Percentiles rank a stretch among this genome's conserved stretches.
These are phyloP conservation scores for Salvelinus alpinus DNA, from an alignment of 2,113 vertebrate species.

Conservation along the genomic window DNA sequence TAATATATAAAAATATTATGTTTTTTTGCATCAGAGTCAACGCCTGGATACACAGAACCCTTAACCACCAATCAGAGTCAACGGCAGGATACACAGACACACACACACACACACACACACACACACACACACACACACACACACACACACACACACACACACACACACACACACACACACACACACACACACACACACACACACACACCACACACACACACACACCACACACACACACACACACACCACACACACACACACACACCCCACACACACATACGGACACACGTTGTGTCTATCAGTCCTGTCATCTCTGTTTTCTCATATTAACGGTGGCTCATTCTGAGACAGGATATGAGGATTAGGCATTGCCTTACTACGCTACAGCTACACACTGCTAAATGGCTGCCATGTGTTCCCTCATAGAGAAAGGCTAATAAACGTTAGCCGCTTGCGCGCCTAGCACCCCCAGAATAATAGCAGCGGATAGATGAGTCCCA, in stretches of 20 bases:
- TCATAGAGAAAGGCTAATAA: constrained; percentile 68
- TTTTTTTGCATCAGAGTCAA: constrained; percentile 41
- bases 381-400: constrained; percentile 70
- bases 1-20: too few species aligned
- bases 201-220: too few species aligned
- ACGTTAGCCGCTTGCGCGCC: constrained; percentile 58
- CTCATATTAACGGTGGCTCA: constrained; percentile 73
- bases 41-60: constrained; percentile 17
- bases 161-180: neutral
- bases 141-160: constrained; percentile 2
- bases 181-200: too few species aligned
- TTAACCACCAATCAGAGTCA: constrained; percentile 28
- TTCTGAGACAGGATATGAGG: constrained; percentile 74
- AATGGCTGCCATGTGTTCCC: constrained; percentile 76
- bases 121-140: too few species aligned
- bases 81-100: constrained; percentile 51
- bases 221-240: too few species aligned
- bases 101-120: too few species aligned
- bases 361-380: constrained; percentile 71
- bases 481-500: constrained; percentile 71
- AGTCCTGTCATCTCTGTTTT: constrained; percentile 73
- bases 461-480: constrained; percentile 68
- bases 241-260: neutral
- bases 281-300: constrained; percentile 60
- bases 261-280: neutral